phyloP scores from a whole-genome alignment of 1,140 invertebrate species.

The Campodea augens region DNA sequence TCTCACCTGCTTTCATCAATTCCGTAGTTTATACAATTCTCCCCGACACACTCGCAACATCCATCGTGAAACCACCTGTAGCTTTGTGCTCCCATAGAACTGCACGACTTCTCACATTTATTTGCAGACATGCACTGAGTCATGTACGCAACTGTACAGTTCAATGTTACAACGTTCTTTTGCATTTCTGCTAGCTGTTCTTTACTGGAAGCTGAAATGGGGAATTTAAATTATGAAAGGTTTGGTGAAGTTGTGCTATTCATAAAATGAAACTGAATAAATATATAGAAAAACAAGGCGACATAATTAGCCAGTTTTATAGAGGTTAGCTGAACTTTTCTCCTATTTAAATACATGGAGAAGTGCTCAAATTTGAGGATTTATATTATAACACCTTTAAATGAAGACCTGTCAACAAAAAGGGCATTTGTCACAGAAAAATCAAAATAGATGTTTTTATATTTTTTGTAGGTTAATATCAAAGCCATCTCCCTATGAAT shows the following conservation, averaged over 20 bases:
- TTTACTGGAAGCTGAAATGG: too few relatives aligned
- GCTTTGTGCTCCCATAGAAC: constrained; percentile 50
- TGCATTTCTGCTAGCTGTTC: too few relatives aligned
- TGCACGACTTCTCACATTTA: constrained; percentile 63
- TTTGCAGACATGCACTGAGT: constrained; percentile 71
- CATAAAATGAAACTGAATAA: background rate
- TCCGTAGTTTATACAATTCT: constrained; percentile 77
- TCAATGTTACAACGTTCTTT: constrained; percentile 46
- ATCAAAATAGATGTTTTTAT: too few relatives aligned
- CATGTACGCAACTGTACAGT: constrained; percentile 86
- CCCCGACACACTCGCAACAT: constrained; percentile 83
- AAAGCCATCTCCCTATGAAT: too few relatives aligned
- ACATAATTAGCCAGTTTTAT: too few relatives aligned
- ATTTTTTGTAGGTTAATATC: too few relatives aligned
- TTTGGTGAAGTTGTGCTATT: background rate
- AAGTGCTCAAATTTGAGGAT: too few relatives aligned
- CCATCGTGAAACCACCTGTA: constrained; percentile 88
- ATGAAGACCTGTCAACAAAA: too few relatives aligned
- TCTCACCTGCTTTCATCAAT: constrained; percentile 67
- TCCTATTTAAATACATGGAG: too few relatives aligned
- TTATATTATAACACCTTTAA: too few relatives aligned
- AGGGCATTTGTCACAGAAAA: too few relatives aligned
- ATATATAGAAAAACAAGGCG: background rate
- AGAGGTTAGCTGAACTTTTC: too few relatives aligned
- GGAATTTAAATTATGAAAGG: background rate